Conservation (phyloP, 35 echinoderm and acorn worm species). For the Hemicentrotus pulcherrimus region DNA sequence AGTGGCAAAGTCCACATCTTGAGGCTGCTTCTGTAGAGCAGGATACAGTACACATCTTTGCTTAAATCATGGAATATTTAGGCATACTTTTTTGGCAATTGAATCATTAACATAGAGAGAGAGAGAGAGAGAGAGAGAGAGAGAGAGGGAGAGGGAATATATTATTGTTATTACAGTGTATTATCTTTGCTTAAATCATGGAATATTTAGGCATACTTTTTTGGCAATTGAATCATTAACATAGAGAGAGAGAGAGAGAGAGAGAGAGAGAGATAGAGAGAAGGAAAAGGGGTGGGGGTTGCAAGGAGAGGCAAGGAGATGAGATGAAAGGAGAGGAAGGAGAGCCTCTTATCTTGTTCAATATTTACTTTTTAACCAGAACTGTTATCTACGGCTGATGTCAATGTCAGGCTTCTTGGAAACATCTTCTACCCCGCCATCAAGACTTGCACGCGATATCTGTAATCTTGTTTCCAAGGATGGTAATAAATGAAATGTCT, state of each 20-base stretch:
- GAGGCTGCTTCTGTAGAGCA: conserved; percentile 76
- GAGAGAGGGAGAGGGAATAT: not conserved
- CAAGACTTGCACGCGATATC: not conserved
- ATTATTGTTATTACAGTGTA: no score
- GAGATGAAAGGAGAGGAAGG: not conserved
- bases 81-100: no score
- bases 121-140: no score
- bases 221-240: no score
- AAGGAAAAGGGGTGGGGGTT: not conserved
- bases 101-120: no score
- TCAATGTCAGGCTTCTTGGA: not conserved
- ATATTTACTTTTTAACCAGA: not conserved
- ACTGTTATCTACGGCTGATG: not conserved
- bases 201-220: no score
- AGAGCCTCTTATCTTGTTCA: not conserved
- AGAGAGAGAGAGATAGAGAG: not conserved
- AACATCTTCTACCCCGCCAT: not conserved
- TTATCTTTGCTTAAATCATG: no score
- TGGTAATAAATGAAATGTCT: not conserved
- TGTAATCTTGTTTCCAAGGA: not conserved
- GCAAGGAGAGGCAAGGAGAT: not conserved
- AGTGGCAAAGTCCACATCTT: conserved; percentile 97
- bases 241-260: not conserved
- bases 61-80: no score
- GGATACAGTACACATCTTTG: not conserved